Evolutionary conservation across 2,797 vertebrate species (phyloP).

Genomic region (Astyanax mexicanus): DNA sequence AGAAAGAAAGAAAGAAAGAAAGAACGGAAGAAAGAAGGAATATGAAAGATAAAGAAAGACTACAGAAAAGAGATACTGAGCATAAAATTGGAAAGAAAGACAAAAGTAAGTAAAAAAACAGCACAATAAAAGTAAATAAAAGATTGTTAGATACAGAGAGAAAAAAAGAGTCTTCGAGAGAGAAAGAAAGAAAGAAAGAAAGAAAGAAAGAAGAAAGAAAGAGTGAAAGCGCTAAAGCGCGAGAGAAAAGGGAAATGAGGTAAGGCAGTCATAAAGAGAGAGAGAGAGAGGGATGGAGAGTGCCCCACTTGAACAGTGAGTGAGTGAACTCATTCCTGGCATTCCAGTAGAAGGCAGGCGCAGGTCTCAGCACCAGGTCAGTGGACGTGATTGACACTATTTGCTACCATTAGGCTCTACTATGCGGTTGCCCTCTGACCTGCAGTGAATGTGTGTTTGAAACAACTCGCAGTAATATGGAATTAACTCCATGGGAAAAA

Average conservation of each 20-base stretch:
- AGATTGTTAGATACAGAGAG: background rate
- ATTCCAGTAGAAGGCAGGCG: conserved; percentile 76
- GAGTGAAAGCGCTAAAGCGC: background rate
- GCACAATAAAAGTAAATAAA: conserved; percentile 32
- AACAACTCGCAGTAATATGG: conserved; percentile 77
- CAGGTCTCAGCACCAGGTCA: conserved; percentile 74
- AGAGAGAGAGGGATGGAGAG: conserved; percentile 25
- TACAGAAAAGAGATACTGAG: background rate
- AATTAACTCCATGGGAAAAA: conserved; percentile 83
- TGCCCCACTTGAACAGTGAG: conserved; percentile 57
- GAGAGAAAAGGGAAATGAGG: background rate
- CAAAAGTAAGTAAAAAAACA: conserved; percentile 11
- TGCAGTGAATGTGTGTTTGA: conserved; percentile 75
- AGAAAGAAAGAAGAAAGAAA: background rate
- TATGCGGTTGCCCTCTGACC: conserved; percentile 84
- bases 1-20: background rate
- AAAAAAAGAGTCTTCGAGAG: background rate
- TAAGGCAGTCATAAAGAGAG: conserved; percentile 11
- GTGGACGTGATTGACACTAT: conserved; percentile 85
- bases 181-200: conserved; percentile 7
- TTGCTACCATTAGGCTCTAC: conserved; percentile 85
- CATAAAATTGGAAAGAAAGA: background rate
- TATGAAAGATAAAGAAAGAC: background rate
- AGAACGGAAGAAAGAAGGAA: background rate
- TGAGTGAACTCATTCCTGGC: conserved; percentile 75